Conservation (phyloP, 92 coral and sea anemone species). For the Plumapathes pennacea region DNA sequence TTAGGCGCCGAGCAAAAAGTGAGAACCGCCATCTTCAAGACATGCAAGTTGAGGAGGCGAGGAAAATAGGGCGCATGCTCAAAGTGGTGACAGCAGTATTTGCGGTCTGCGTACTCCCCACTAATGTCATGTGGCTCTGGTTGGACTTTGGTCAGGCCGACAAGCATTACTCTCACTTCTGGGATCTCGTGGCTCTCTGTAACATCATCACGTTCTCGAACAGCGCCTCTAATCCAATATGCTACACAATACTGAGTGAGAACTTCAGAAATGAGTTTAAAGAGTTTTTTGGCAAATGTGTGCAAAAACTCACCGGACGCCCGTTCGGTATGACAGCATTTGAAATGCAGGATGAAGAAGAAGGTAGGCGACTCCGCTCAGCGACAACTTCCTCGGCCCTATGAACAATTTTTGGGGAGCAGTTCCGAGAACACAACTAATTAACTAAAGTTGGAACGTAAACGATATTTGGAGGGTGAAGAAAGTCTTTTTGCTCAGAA, state of each 20-base stretch:
- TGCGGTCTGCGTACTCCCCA: constrained; percentile 72
- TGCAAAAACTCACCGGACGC: too few species aligned
- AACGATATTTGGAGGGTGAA: too few species aligned
- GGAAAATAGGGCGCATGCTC: constrained; percentile 79
- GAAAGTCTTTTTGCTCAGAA: too few species aligned
- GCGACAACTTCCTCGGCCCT: too few species aligned
- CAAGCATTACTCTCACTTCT: constrained; percentile 32
- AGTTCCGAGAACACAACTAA: too few species aligned
- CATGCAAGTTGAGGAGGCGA: constrained; percentile 64
- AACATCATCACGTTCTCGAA: constrained; percentile 78
- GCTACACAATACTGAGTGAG: constrained; percentile 70
- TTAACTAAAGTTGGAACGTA: too few species aligned
- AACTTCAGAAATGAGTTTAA: constrained; percentile 57
- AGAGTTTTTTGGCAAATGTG: constrained; percentile 7
- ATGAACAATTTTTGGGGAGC: too few species aligned
- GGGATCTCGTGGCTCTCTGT: constrained; percentile 72
- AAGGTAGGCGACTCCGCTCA: too few species aligned
- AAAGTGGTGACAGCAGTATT: constrained; percentile 73
- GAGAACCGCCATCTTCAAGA: constrained; percentile 50
- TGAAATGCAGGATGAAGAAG: too few species aligned
- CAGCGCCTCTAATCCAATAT: constrained; percentile 88
- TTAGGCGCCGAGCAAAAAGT: constrained; percentile 33
- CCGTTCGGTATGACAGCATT: too few species aligned
- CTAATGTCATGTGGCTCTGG: constrained; percentile 77
- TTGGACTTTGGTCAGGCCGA: constrained; percentile 84